Evolutionary conservation across 2,113 vertebrate genomes (phyloP), one percentile per base, ranked within the genome.

Genomic region (Rutilus rutilus): DNA sequence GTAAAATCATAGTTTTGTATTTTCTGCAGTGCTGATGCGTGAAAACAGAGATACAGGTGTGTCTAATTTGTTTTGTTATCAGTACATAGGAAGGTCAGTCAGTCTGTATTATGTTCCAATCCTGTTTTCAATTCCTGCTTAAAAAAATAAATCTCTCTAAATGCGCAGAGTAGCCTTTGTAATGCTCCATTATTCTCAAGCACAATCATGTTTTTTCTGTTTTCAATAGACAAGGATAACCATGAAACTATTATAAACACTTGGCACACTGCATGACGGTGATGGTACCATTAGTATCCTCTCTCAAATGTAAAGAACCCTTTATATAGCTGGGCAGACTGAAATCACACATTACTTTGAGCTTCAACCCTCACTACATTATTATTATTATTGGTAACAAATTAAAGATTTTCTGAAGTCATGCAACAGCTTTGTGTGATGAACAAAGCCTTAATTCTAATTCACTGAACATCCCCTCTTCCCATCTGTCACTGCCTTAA

Each of bases 281-380:
- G 42, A 50, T 78, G 14, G 74, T 83, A 42, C 59, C 52, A 82
- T 82, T 85, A 81, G 45, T 33, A 71, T 88, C 50, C 36, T 82
- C 45, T 50, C 25, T n/a, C 9, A 78, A 79, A 36, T 54, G 47
- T 75, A 77, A 64, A 73, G 21, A 78, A 78, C 8, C 15, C 50
- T 77, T 77, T 77, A 33, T 54, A 50, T 77, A 50, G 47, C 52
- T 33, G 76, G 19, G 30, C 5, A 39, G 52, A 39, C 30, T 42
- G 21, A 42, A 71, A 71, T 39, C 33, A 71, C 33, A 11, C 36
- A 71, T 42, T 42, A 71, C 19, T 71, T 39, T 71, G 2, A 71
- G 36, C 36, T 75, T 47, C 42, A 75, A 75, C 71, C 12, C n/a
- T 25, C 23, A 47, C 71, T 27, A 27, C n/a, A 64, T 14, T 73